Conservation (phyloP, 2,888 invertebrate species). For the Drosophila mulleri region DNA sequence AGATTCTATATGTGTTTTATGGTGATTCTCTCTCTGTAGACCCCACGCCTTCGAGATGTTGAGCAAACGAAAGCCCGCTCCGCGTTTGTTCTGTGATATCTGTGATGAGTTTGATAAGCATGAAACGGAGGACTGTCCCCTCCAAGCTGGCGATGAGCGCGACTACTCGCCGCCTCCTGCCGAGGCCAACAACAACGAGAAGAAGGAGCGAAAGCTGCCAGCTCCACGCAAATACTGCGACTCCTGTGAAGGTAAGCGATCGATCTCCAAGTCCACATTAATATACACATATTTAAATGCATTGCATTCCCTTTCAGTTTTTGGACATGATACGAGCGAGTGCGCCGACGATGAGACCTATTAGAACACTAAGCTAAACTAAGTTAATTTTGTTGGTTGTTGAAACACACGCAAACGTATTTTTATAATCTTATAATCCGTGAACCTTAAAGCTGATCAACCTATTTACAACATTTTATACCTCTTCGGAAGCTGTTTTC, state of each 20-base stretch:
- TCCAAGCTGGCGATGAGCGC: constrained; percentile 89
- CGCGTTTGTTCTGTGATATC: constrained; percentile 97
- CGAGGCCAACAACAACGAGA: constrained; percentile 71
- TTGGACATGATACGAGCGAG: constrained; percentile 94
- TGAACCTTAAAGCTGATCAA: constrained; percentile 28
- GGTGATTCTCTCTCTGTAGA: constrained; percentile 74
- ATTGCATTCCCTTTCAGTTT: constrained; percentile 86
- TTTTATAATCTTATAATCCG: constrained; percentile 14
- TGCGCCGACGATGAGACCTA: constrained; percentile 90
- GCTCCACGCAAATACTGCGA: constrained; percentile 94
- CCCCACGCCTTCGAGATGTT: constrained; percentile 86
- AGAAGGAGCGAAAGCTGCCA: constrained; percentile 83
- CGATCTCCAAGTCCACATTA: neutral
- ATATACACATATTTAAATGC: neutral
- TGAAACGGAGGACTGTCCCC: constrained; percentile 98
- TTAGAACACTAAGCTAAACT: constrained; percentile 53
- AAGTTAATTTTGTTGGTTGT: constrained; percentile 44
- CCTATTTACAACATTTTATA: constrained; percentile 27
- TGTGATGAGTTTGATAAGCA: constrained; percentile 98
- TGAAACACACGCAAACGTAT: constrained; percentile 11
- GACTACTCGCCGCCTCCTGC: constrained; percentile 63
- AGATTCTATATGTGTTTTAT: neutral
- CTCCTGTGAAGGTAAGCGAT: constrained; percentile 92
- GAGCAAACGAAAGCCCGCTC: constrained; percentile 86
- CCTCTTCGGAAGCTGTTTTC: constrained; percentile 35